Percentiles rank a stretch among this genome's conserved stretches.
Conservation (phyloP, 2,888 invertebrate species). For the Biston betularia region DNA sequence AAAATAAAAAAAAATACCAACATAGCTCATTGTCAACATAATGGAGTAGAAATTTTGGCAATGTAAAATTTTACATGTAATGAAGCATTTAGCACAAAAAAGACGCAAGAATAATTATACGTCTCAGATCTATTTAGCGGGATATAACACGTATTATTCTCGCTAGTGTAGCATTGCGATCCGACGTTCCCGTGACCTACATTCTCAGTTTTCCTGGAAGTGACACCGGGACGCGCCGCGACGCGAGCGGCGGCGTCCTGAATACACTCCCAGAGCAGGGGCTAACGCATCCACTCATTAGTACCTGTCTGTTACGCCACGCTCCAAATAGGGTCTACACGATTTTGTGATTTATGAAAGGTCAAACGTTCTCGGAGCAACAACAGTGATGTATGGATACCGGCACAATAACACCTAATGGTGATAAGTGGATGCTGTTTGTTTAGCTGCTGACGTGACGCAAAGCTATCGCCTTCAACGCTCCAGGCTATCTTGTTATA, state of each 20-base stretch:
- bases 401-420: conserved; percentile 27
- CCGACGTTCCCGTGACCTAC: conserved; percentile 55
- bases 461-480: conserved; percentile 17
- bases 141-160: conserved; percentile 10
- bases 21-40: conserved; percentile 1
- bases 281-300: conserved; percentile 62
- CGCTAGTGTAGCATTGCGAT: conserved; percentile 18
- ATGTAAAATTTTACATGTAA: neutral
- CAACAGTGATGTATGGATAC: conserved; percentile 34
- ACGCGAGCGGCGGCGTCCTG: conserved; percentile 47
- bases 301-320: conserved; percentile 61
- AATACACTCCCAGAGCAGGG: conserved; percentile 45
- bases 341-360: conserved; percentile 55
- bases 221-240: conserved; percentile 46
- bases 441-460: conserved; percentile 24
- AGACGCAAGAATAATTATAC: conserved; percentile 16
- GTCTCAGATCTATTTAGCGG: conserved; percentile 5
- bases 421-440: conserved; percentile 37
- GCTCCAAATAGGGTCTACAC: conserved; percentile 62
- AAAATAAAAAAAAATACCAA: neutral
- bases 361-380: conserved; percentile 39
- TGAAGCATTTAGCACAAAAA: conserved; percentile 16
- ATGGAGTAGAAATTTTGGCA: conserved; percentile 15
- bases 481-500: conserved; percentile 9
- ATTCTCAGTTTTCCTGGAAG: conserved; percentile 61